Conservation (phyloP, 64 coral and sea anemone genomes). For the Stylophora pistillata region DNA sequence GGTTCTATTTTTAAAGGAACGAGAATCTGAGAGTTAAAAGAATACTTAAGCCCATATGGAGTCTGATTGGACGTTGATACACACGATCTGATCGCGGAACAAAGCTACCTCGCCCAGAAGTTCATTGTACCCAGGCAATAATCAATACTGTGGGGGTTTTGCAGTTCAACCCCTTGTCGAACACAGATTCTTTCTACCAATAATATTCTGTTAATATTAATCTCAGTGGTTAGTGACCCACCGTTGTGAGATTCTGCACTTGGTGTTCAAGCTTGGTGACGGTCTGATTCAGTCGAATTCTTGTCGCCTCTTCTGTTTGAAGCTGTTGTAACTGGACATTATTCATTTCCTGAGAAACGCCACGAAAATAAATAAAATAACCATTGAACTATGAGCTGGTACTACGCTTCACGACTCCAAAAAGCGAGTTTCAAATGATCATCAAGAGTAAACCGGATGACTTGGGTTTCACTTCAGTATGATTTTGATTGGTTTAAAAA, state of each 20-base stretch:
- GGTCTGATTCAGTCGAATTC: slow-evolving; percentile 87
- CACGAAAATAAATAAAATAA: background rate
- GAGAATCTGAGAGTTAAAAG: too few species aligned
- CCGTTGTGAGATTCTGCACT: slow-evolving; percentile 81
- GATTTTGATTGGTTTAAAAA: too few species aligned
- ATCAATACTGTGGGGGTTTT: too few species aligned
- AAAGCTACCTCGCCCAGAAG: too few species aligned
- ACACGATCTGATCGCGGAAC: too few species aligned
- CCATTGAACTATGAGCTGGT: background rate
- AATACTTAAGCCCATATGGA: too few species aligned
- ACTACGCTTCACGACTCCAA: background rate
- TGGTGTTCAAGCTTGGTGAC: slow-evolving; percentile 92
- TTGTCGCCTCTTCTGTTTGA: slow-evolving; percentile 75
- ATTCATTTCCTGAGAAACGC: slow-evolving; percentile 76
- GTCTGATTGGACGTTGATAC: too few species aligned
- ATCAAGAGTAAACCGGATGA: background rate
- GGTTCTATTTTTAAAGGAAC: too few species aligned
- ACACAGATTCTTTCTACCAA: too few species aligned
- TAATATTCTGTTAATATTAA: background rate
- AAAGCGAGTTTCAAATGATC: background rate
- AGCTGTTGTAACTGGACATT: slow-evolving; percentile 82
- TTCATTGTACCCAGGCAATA: too few species aligned
- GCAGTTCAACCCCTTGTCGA: too few species aligned
- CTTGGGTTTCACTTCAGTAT: too few species aligned
- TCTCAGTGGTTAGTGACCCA: slow-evolving; percentile 10